Percentiles rank a stretch among this genome's conserved stretches.
Conservation (phyloP, 2,797 vertebrate genomes). For the Leucoraja ocellata region DNA sequence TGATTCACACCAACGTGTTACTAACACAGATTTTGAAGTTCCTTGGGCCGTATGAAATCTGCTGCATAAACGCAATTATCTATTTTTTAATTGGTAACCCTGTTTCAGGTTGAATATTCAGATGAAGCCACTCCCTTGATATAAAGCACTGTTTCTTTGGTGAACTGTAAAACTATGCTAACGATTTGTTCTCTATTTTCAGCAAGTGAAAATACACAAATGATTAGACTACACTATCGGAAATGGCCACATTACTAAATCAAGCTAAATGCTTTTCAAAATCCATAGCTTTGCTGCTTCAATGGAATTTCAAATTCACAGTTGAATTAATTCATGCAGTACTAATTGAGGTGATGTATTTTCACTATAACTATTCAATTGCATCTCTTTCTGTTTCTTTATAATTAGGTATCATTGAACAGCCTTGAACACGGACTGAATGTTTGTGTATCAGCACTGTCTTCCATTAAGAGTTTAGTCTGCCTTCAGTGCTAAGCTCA, state of each 20-base stretch:
- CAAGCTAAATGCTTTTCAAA: neutral
- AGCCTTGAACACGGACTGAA: conserved; percentile 4
- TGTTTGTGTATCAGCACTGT: neutral
- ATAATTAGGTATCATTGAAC: neutral
- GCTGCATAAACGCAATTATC: neutral
- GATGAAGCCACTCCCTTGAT: neutral
- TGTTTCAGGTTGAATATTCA: neutral
- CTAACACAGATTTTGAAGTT: neutral
- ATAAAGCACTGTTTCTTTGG: neutral
- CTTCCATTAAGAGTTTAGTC: neutral
- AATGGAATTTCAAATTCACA: neutral
- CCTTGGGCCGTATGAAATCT: neutral
- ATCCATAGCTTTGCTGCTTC: neutral
- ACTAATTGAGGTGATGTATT: neutral
- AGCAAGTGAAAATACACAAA: neutral
- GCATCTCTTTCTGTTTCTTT: neutral
- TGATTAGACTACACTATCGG: neutral
- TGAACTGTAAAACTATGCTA: neutral
- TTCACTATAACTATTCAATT: neutral
- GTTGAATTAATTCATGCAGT: neutral
- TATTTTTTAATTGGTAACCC: neutral
- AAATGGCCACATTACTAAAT: neutral
- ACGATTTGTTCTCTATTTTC: neutral
- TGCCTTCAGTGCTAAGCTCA: neutral
- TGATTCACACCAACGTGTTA: neutral